Evolutionary conservation across 2,113 vertebrate species (phyloP).

Genomic region (human): GRCh38 chr3:50177501-50178000

Average conservation of each 20-base stretch:
- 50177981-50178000: background rate
- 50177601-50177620: background rate
- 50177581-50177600: background rate
- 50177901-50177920: background rate
- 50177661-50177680: background rate
- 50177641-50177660: background rate
- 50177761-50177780: background rate
- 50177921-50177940: background rate
- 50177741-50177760: too few relatives aligned
- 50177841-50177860: background rate
- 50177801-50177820: too few relatives aligned
- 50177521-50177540: background rate
- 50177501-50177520: background rate
- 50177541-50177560: background rate
- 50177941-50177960: background rate
- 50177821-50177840: background rate
- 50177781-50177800: too few relatives aligned
- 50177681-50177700: background rate
- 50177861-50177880: too few relatives aligned
- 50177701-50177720: background rate
- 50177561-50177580: background rate
- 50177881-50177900: background rate
- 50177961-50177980: too few relatives aligned
- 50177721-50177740: background rate
- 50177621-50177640: background rate